A percentile compares a stretch with the other conserved stretches of the same genome.
Evolutionary conservation across 1,140 invertebrate species (phyloP).

Genomic region (Penaeus japonicus): DNA sequence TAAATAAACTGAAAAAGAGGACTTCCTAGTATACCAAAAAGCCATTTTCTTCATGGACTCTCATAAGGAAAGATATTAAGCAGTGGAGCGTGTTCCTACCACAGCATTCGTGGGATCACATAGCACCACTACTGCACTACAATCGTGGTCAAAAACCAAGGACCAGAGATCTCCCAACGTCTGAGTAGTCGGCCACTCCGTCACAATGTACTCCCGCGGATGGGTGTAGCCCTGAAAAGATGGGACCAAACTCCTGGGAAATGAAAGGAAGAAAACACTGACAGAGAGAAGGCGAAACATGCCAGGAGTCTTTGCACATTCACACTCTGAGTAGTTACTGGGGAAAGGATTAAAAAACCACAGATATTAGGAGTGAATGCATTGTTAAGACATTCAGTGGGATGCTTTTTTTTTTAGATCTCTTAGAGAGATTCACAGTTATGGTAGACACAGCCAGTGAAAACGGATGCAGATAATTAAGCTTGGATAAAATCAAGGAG

Average conservation of each 20-base stretch:
- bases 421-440: no score
- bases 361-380: no score
- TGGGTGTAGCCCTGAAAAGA: slow-evolving; percentile 90
- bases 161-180: slow-evolving; percentile 97
- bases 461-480: no score
- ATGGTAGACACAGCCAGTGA: no score
- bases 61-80: no score
- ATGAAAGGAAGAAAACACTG: neutral
- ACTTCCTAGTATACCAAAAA: no score
- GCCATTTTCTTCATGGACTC: no score
- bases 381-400: no score
- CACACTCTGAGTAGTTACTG: neutral
- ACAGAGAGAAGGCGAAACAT: neutral
- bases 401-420: no score
- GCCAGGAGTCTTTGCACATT: neutral
- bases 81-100: slow-evolving; percentile 66
- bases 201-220: slow-evolving; percentile 94
- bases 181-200: slow-evolving; percentile 93
- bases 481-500: no score
- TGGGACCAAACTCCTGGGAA: slow-evolving; percentile 63
- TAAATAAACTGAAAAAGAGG: no score
- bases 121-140: slow-evolving; percentile 92
- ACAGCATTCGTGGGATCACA: slow-evolving; percentile 81
- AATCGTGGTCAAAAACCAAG: slow-evolving; percentile 97
- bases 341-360: neutral